These are phyloP conservation scores for Pseudolaguvia tuberculata DNA, from an alignment of 2,113 vertebrate genomes.

Conservation along the genomic window DNA sequence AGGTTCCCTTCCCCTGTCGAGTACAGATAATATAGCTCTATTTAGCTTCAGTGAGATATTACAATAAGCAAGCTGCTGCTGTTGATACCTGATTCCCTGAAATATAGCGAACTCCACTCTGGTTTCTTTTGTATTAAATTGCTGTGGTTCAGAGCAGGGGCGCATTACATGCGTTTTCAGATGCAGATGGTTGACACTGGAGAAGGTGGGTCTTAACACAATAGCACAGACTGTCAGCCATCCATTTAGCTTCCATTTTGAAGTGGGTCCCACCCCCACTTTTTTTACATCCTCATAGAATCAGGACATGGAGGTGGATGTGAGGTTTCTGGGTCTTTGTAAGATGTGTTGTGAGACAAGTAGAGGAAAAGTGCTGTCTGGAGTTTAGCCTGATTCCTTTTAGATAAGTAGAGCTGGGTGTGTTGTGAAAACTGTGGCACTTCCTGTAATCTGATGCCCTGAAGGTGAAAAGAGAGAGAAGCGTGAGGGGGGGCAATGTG, in stretches of 20 bases:
- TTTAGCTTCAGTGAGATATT: slow-evolving; percentile 63
- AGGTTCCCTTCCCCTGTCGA: slow-evolving; percentile 61
- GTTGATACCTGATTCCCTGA: slow-evolving; percentile 63
- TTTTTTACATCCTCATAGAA: slow-evolving; percentile 27
- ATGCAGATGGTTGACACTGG: slow-evolving; percentile 34
- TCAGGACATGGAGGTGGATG: slow-evolving; percentile 43
- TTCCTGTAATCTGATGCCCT: slow-evolving; percentile 57
- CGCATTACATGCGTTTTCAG: slow-evolving; percentile 32
- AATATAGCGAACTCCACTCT: slow-evolving; percentile 55
- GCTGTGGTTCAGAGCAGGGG: slow-evolving; percentile 44
- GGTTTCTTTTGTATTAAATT: slow-evolving; percentile 53
- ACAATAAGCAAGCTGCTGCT: slow-evolving; percentile 60
- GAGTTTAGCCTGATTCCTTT: slow-evolving; percentile 53
- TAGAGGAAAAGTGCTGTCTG: slow-evolving; percentile 35
- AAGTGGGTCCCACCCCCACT: no score
- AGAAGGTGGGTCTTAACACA: slow-evolving; percentile 10
- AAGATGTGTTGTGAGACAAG: slow-evolving; percentile 53
- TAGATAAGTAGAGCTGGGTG: slow-evolving; percentile 45
- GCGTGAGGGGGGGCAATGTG: neutral
- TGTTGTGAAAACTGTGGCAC: slow-evolving; percentile 52
- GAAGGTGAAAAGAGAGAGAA: slow-evolving; percentile 23
- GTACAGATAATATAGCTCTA: slow-evolving; percentile 64
- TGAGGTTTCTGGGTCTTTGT: slow-evolving; percentile 43
- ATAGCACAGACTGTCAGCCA: neutral
- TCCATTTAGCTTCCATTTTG: neutral